Evolutionary conservation across 2,797 vertebrate species (phyloP).

Genomic region (Pristis pectinata): DNA sequence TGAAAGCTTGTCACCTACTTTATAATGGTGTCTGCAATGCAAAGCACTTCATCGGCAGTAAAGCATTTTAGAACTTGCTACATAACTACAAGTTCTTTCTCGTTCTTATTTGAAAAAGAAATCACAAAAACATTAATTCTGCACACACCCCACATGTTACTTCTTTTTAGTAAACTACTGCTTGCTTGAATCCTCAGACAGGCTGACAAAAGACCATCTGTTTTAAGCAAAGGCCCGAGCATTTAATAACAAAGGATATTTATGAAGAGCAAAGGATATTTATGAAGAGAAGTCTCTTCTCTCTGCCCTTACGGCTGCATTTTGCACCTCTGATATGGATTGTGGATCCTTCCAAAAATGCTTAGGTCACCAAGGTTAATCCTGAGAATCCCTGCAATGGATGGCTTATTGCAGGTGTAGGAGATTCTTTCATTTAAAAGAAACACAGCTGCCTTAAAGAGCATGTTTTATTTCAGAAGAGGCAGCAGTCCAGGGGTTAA

Average conservation of each 20-base stretch:
- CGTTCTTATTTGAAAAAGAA: background rate
- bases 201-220: background rate
- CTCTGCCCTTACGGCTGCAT: background rate
- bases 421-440: background rate
- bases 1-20: too few species aligned
- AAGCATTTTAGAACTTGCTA: background rate
- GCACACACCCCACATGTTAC: background rate
- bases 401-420: conserved; percentile 33
- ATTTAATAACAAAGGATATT: background rate
- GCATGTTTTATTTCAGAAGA: background rate
- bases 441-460: conserved; percentile 24
- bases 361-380: conserved; percentile 25
- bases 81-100: background rate
- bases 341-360: conserved; percentile 16
- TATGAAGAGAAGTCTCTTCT: background rate
- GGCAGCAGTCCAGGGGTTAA: background rate
- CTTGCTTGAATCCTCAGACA: background rate
- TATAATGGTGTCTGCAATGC: background rate
- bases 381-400: background rate
- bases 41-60: background rate
- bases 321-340: conserved; percentile 12
- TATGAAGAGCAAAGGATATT: background rate
- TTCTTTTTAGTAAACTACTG: background rate
- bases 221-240: background rate
- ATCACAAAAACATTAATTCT: background rate